Conservation (phyloP, 2,888 invertebrate genomes). For the Nymphalis c-album region DNA sequence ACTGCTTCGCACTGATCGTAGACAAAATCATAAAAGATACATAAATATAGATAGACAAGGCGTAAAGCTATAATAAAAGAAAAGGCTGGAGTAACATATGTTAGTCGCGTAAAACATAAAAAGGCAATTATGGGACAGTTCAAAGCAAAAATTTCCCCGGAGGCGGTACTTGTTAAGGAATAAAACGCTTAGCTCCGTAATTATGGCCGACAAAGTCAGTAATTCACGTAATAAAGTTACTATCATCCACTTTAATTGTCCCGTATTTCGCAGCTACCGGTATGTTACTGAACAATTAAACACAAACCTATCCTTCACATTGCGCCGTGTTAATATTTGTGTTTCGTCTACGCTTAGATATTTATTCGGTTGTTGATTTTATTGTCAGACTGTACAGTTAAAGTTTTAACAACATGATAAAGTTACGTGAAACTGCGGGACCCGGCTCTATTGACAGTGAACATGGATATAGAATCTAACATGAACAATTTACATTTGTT, state of each 20-base stretch:
- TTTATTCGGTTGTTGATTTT: constrained; percentile 5
- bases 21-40: neutral
- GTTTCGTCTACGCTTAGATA: neutral
- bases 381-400: neutral
- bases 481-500: neutral
- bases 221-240: constrained; percentile 14
- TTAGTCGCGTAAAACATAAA: constrained; percentile 20
- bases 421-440: neutral
- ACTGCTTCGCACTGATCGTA: neutral
- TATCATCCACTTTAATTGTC: constrained; percentile 18
- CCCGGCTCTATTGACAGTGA: neutral
- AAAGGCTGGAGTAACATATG: constrained; percentile 1
- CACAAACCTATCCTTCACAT: neutral
- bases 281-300: constrained; percentile 2
- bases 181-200: constrained; percentile 19
- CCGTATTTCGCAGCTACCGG: constrained; percentile 5
- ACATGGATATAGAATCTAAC: neutral
- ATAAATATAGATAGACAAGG: neutral
- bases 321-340: neutral
- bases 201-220: constrained; percentile 19
- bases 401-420: neutral
- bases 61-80: neutral
- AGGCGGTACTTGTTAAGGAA: constrained; percentile 28
- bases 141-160: constrained; percentile 28
- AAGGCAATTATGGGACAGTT: constrained; percentile 25